Evolutionary conservation across 2,113 vertebrate species (phyloP).

Genomic region (Ictalurus furcatus): DNA sequence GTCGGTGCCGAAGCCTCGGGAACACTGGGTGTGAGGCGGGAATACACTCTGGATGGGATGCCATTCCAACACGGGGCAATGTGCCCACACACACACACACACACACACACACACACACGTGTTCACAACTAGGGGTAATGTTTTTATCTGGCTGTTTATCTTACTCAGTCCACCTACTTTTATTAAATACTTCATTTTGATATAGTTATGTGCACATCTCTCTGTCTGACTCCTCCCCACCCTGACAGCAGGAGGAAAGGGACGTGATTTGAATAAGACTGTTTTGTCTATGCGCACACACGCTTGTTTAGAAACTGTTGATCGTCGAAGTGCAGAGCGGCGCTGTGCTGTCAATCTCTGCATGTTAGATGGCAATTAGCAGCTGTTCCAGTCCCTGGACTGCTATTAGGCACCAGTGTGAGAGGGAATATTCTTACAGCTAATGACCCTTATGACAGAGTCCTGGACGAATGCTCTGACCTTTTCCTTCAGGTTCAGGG

Average conservation of each 20-base stretch:
- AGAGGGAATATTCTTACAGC: slow-evolving; percentile 12
- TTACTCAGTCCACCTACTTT: neutral
- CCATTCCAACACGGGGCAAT: neutral
- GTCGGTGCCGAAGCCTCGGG: no score
- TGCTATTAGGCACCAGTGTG: neutral
- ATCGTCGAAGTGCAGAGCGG: neutral
- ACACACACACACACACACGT: neutral
- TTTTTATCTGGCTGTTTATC: neutral
- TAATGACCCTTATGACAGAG: slow-evolving; percentile 33
- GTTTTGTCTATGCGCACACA: neutral
- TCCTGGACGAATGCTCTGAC: slow-evolving; percentile 47
- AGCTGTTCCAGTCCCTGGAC: neutral
- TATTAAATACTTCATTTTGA: slow-evolving; percentile 1
- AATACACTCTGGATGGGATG: neutral
- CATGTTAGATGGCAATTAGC: slow-evolving; percentile 55
- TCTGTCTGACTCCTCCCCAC: neutral
- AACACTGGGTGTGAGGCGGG: neutral
- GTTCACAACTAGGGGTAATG: neutral
- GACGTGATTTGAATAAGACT: neutral
- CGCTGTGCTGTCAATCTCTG: slow-evolving; percentile 28
- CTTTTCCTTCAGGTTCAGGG: slow-evolving; percentile 47
- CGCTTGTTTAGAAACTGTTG: no score
- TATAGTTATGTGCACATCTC: neutral
- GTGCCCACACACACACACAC: neutral
- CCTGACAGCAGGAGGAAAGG: neutral